Evolutionary conservation across 2,888 invertebrate genomes (phyloP), one percentile per base, ranked within the genome.

Genomic region (Merodon equestris): DNA sequence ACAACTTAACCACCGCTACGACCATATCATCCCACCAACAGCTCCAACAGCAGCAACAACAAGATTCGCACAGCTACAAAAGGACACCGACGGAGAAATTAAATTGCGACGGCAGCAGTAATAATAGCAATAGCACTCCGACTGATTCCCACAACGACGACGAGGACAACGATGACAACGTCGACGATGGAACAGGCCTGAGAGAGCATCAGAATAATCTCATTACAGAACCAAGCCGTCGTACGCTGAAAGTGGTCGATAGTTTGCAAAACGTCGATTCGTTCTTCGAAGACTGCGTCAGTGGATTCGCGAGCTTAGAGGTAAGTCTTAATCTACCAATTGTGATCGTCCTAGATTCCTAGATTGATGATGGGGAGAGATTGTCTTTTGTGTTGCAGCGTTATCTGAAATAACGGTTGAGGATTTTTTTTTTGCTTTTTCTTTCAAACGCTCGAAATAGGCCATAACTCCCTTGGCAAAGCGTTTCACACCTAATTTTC

Each of bases 261-360:
- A 54, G 68, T 17, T 70, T 79, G 36, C 79, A 68, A 36, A 79
- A 60, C 60, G 70, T 79, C 44, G 68, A 70, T 10, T 79, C 79
- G n/a, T 79, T 79, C 47, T 79, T 74, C 18, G 79, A 79, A 54
- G 79, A 79, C 58, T 79, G 79, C 45, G 79, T 79, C 47, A 74
- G 42, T 60, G 74, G 73, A 40, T 79, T 79, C 10, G 79, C 74
- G n/a, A 73, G 70, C 18, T 51, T 79, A 79, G 79, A 79, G 79
- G 79, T 79, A 13, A 74, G 79, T 74, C 1, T 7, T n/a, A n/a
- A n/a, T n/a, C n/a, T n/a, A n/a, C n/a, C n/a, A n/a, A n/a, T n/a
- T n/a, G n/a, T n/a, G n/a, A n/a, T n/a, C n/a, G n/a, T n/a, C n/a
- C n/a, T n/a, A n/a, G n/a, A n/a, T n/a, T n/a, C n/a, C n/a, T n/a